phyloP scores from a whole-genome alignment of 2,113 vertebrate genomes.

The Sander lucioperca region DNA sequence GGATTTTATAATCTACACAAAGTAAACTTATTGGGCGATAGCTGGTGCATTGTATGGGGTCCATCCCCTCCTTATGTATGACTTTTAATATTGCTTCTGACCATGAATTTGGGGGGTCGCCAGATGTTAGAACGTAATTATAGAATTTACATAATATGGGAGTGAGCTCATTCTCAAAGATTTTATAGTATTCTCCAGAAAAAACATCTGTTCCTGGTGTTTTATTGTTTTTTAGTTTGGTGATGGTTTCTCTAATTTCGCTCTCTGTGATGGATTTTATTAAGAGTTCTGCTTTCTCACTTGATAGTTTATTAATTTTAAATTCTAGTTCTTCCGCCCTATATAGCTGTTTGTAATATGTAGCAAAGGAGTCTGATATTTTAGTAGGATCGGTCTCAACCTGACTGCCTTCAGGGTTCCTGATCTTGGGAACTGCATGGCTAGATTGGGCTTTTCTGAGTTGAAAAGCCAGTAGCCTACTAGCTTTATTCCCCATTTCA shows the following conservation, averaged over 20 bases:
- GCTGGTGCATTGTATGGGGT: not conserved
- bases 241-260: not conserved
- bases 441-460: too few species aligned
- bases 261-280: not conserved
- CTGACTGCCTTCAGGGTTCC: too few species aligned
- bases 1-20: not conserved
- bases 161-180: not conserved
- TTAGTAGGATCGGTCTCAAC: too few species aligned
- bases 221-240: slow-evolving; percentile 6
- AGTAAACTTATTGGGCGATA: not conserved
- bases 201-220: not conserved
- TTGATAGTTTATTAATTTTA: not conserved
- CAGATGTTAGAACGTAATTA: not conserved
- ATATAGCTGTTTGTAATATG: not conserved
- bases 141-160: not conserved
- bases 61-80: not conserved
- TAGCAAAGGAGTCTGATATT: not conserved
- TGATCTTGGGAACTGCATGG: too few species aligned
- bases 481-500: too few species aligned
- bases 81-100: not conserved
- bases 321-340: not conserved
- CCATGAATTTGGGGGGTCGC: not conserved
- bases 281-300: not conserved
- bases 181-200: slow-evolving; percentile 1
- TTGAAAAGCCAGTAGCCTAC: too few species aligned